phyloP scores from a whole-genome alignment of 2,113 vertebrate species.

The Pycnonotus jocosus region DNA sequence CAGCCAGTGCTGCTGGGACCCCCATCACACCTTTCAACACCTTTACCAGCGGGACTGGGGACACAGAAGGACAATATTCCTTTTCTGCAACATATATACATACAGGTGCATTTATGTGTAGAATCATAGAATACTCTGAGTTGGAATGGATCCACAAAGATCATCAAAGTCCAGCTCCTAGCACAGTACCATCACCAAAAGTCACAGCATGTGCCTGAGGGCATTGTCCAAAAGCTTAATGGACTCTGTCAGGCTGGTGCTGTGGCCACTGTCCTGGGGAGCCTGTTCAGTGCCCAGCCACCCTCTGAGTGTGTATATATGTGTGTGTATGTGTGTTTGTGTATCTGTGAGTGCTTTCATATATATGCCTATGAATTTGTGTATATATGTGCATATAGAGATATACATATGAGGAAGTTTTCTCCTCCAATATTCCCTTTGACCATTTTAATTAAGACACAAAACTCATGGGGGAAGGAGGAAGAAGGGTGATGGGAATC shows the following conservation, averaged over 20 bases:
- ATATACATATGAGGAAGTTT: background rate
- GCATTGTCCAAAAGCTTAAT: background rate
- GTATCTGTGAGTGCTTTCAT: background rate
- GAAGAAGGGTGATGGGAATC: background rate
- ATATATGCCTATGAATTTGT: background rate
- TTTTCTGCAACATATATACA: background rate
- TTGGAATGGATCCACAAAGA: background rate
- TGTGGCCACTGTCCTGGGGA: background rate
- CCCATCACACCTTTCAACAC: rapidly evolving
- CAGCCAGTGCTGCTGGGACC: rapidly evolving
- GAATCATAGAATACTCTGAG: no score
- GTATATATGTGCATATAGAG: rapidly evolving
- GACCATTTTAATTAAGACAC: background rate
- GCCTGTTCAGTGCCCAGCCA: background rate
- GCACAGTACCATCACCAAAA: background rate
- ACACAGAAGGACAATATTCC: background rate
- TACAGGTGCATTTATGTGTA: background rate
- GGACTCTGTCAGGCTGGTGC: background rate
- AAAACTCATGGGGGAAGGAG: background rate
- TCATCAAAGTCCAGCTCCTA: background rate
- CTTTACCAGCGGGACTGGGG: background rate
- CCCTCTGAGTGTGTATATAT: rapidly evolving
- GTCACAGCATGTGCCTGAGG: rapidly evolving
- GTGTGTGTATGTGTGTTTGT: background rate
- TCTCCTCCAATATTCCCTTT: background rate